Evolutionary conservation across 2,797 vertebrate species (phyloP).

Genomic region (Lycodopsis pacificus): DNA sequence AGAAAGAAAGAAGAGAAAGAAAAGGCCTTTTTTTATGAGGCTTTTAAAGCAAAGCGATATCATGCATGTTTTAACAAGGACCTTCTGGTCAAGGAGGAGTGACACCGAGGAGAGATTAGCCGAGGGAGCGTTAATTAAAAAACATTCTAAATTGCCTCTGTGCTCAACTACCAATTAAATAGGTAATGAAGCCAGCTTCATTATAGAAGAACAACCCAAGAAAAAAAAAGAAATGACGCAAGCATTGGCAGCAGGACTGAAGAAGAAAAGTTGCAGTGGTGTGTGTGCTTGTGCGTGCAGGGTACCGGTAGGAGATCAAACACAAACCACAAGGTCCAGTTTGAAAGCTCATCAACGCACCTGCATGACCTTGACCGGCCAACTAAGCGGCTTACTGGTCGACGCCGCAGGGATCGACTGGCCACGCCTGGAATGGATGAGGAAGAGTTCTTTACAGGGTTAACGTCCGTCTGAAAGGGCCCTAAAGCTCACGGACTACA

Average conservation of each 20-base stretch:
- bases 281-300: no score
- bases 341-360: background rate
- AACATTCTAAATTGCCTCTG: background rate
- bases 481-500: no score
- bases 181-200: conserved; percentile 3
- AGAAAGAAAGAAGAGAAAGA: background rate
- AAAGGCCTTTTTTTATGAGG: background rate
- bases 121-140: conserved; percentile 19
- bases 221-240: background rate
- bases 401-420: background rate
- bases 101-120: background rate
- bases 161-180: conserved; percentile 20
- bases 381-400: background rate
- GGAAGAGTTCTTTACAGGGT: no score
- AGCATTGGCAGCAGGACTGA: background rate
- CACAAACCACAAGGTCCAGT: background rate
- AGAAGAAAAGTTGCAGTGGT: background rate
- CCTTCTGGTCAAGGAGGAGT: conserved; percentile 25
- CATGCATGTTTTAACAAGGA: conserved; percentile 37
- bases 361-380: background rate
- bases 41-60: conserved; percentile 21
- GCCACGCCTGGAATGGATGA: no score
- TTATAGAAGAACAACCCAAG: background rate
- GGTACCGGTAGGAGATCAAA: background rate
- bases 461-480: no score